A percentile compares a stretch with the other conserved stretches of the same genome.
Evolutionary conservation across 2,888 invertebrate species (phyloP).

Genomic region (Emesis furor): DNA sequence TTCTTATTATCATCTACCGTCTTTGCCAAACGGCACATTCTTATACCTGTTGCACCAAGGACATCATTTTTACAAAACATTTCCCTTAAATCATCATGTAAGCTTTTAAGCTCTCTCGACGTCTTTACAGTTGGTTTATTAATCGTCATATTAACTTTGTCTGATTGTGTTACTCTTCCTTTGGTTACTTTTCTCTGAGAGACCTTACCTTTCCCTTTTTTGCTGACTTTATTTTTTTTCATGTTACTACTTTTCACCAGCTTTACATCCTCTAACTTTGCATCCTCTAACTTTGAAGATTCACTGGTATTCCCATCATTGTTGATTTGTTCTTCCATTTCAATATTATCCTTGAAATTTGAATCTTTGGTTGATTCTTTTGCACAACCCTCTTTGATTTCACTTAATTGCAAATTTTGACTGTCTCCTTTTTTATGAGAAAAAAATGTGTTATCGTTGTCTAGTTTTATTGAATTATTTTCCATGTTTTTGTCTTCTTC

Average conservation of each 20-base stretch:
- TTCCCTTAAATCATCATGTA: conserved; percentile 94
- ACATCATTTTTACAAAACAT: conserved; percentile 94
- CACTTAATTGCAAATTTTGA: neutral
- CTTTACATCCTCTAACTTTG: conserved; percentile 43
- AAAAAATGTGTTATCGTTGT: neutral
- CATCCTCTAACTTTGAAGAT: conserved; percentile 28
- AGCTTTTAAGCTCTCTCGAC: conserved; percentile 91
- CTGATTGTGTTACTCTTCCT: conserved; percentile 77
- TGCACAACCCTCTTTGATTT: neutral
- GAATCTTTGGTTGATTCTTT: neutral
- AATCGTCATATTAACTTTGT: conserved; percentile 60
- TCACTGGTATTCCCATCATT: conserved; percentile 31
- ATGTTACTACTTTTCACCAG: conserved; percentile 19
- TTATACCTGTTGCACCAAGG: conserved; percentile 92
- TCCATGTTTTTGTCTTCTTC: neutral
- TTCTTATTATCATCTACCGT: conserved; percentile 83
- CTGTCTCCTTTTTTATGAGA: neutral
- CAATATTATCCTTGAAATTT: neutral
- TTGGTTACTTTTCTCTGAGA: conserved; percentile 49
- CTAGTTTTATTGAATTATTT: neutral
- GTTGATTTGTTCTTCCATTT: conserved; percentile 11
- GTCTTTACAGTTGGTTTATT: conserved; percentile 79
- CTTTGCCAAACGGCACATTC: conserved; percentile 93
- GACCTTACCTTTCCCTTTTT: conserved; percentile 73
- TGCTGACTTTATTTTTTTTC: conserved; percentile 37